Conservation (phyloP, 2,888 invertebrate species). For the Acanthosepion esculentum region DNA sequence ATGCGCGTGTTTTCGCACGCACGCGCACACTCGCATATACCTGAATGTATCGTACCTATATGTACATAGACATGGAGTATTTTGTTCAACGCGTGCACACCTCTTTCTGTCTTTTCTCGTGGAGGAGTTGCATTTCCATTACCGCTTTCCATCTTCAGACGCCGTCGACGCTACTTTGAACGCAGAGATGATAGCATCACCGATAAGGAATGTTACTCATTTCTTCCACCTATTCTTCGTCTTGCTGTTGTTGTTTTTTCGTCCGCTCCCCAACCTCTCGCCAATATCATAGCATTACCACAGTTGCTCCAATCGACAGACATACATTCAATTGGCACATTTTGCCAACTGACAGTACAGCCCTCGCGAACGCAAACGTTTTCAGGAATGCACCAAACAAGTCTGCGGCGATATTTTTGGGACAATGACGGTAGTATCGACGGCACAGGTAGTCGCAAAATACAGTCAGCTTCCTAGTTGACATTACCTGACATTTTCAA, state of each 20-base stretch:
- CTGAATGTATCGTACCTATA: not conserved
- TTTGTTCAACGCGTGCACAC: not conserved
- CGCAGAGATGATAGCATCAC: not conserved
- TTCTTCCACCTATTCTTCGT: not conserved
- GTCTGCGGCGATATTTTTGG: too few species aligned
- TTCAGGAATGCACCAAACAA: too few species aligned
- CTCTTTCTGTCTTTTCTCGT: not conserved
- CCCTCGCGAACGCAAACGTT: too few species aligned
- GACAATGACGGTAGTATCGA: too few species aligned
- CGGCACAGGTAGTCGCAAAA: too few species aligned
- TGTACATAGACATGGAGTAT: not conserved
- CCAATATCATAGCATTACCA: not conserved
- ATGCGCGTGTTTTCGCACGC: not conserved
- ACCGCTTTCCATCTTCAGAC: not conserved
- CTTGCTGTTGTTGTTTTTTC: not conserved
- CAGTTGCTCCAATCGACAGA: not conserved
- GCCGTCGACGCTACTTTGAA: not conserved
- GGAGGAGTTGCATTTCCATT: not conserved
- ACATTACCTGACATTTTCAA: too few species aligned
- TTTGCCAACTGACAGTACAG: not conserved
- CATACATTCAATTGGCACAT: not conserved
- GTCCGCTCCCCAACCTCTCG: not conserved
- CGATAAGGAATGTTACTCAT: not conserved
- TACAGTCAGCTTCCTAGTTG: too few species aligned
- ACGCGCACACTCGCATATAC: conserved; percentile 48